These are phyloP conservation scores for Morelia viridis DNA, from an alignment of 2,797 vertebrate genomes.

Conservation along the genomic window DNA sequence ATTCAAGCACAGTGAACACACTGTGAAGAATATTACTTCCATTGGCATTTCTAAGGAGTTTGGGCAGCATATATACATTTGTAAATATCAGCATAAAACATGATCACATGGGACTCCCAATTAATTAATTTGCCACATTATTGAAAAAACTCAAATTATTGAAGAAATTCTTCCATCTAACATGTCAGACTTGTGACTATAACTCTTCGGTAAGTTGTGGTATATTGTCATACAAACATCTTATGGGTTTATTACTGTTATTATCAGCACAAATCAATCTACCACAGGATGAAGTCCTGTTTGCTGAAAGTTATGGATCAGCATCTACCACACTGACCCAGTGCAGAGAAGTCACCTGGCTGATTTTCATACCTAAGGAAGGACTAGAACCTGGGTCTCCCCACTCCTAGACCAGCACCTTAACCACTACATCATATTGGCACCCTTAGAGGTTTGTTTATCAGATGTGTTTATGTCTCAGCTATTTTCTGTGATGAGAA, in stretches of 20 bases:
- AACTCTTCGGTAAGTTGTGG: background rate
- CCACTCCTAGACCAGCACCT: background rate
- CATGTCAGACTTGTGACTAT: background rate
- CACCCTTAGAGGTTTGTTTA: background rate
- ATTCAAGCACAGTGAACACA: background rate
- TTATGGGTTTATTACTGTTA: background rate
- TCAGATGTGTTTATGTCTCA: background rate
- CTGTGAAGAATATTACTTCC: background rate
- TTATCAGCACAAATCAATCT: too few relatives aligned
- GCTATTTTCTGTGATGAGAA: background rate
- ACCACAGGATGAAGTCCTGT: too few relatives aligned
- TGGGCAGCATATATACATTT: background rate
- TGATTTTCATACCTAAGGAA: background rate
- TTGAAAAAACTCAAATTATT: background rate
- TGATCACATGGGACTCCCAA: background rate
- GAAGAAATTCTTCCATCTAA: background rate
- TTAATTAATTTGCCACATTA: background rate
- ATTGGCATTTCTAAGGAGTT: background rate
- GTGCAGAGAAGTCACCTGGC: background rate
- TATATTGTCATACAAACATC: background rate
- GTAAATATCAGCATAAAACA: background rate
- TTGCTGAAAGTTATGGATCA: background rate
- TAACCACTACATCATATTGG: background rate
- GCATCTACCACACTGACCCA: background rate
- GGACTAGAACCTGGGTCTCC: background rate